Evolutionary conservation across 1,140 invertebrate species (phyloP).

Genomic region (Microplitis demolitor): DNA sequence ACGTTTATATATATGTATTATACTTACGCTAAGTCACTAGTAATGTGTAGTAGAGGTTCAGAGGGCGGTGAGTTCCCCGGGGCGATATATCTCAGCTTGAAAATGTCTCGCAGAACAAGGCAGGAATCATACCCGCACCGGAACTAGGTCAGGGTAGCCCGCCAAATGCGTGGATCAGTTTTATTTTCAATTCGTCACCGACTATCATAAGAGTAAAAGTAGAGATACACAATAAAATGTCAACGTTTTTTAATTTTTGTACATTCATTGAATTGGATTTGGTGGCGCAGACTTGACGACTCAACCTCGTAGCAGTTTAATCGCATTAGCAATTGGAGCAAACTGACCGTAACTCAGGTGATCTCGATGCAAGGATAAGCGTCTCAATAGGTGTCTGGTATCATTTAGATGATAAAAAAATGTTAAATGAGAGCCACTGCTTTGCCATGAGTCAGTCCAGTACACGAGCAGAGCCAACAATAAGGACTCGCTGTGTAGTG

Average conservation of each 20-base stretch:
- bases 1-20: neutral
- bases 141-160: constrained; percentile 35
- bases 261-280: too few species aligned
- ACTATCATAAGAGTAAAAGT: neutral
- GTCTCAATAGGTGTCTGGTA: neutral
- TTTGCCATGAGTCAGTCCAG: constrained; percentile 22
- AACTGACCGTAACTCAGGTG: neutral
- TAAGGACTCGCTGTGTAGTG: constrained; percentile 40
- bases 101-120: constrained; percentile 19
- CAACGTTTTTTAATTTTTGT: neutral
- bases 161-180: constrained; percentile 34
- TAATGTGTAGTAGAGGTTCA: neutral
- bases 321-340: too few species aligned
- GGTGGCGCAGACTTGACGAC: too few species aligned
- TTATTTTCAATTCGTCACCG: constrained; percentile 31
- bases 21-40: neutral
- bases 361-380: neutral
- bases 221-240: neutral
- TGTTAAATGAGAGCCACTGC: constrained; percentile 23
- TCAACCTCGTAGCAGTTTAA: too few species aligned
- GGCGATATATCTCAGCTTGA: constrained; percentile 12
- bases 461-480: constrained; percentile 26
- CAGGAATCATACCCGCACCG: constrained; percentile 22
- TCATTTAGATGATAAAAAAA: neutral
- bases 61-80: constrained; percentile 11